These are phyloP conservation scores for Peromyscus leucopus DNA, from an alignment of 2,113 vertebrate genomes.

Conservation along the genomic window DNA sequence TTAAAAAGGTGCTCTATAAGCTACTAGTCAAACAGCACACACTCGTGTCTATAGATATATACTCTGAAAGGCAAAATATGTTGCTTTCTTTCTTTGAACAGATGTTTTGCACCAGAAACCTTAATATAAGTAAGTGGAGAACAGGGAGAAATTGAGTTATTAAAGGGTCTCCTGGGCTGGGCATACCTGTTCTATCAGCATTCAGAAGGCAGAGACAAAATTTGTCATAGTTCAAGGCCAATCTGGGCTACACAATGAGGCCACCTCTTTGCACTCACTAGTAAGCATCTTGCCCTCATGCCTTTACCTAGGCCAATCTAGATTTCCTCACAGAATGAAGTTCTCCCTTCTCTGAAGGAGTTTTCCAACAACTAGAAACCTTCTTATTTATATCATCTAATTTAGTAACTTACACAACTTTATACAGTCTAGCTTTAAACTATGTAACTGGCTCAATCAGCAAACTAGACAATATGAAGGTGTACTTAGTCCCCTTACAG, in stretches of 20 bases:
- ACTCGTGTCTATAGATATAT: not conserved
- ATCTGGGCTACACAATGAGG: not conserved
- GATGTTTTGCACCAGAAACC: conserved; percentile 24
- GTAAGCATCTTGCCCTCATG: not conserved
- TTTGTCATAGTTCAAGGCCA: not conserved
- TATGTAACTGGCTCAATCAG: not conserved
- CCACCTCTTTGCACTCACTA: conserved; percentile 8
- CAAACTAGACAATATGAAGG: not conserved
- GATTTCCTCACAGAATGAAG: not conserved
- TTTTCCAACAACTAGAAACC: not conserved
- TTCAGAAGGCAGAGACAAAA: not conserved
- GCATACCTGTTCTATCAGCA: not conserved
- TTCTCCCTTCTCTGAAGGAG: not conserved
- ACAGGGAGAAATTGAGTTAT: not conserved
- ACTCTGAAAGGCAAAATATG: conserved; percentile 12
- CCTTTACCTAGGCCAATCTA: not conserved
- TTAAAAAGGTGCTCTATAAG: not conserved
- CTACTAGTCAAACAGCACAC: not conserved
- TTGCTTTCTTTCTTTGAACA: conserved; percentile 35
- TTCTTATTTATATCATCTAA: conserved; percentile 35
- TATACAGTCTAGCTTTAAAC: not conserved
- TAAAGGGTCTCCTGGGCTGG: not conserved
- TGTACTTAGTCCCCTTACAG: not conserved
- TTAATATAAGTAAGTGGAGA: conserved; percentile 1
- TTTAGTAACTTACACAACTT: conserved; percentile 27